Evolutionary conservation across 1,140 invertebrate genomes (phyloP).

Genomic region (Zelostemma sp.): DNA sequence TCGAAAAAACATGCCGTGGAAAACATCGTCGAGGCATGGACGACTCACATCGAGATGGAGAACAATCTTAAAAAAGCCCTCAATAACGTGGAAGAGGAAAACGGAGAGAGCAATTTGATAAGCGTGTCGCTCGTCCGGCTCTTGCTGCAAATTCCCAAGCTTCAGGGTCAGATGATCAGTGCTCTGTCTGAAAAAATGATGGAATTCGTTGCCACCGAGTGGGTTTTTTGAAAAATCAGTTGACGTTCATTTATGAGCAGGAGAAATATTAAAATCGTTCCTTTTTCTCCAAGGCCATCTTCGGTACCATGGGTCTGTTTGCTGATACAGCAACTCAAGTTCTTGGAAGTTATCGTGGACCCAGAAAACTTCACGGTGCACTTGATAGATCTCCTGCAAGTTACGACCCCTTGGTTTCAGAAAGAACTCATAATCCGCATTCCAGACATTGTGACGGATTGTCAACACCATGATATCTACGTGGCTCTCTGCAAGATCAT

Average conservation of each 20-base stretch:
- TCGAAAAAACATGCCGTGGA: slow-evolving; percentile 33
- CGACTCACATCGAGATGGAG: slow-evolving; percentile 49
- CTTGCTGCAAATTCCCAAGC: slow-evolving; percentile 56
- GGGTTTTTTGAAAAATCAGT: too few relatives aligned
- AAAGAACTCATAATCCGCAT: slow-evolving; percentile 59
- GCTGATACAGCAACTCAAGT: slow-evolving; percentile 63
- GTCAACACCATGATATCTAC: slow-evolving; percentile 58
- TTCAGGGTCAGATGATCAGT: slow-evolving; percentile 57
- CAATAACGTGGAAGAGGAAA: slow-evolving; percentile 49
- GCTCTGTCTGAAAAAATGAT: slow-evolving; percentile 57
- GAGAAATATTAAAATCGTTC: too few relatives aligned
- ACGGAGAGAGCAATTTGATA: slow-evolving; percentile 31
- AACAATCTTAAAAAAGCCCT: slow-evolving; percentile 55
- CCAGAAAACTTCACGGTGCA: slow-evolving; percentile 47
- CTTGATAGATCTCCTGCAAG: slow-evolving; percentile 60
- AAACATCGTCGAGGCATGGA: slow-evolving; percentile 53
- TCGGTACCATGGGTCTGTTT: slow-evolving; percentile 53
- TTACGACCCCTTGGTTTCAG: slow-evolving; percentile 63
- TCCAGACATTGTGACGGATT: slow-evolving; percentile 62
- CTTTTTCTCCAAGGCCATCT: too few relatives aligned
- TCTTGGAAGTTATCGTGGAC: slow-evolving; percentile 56
- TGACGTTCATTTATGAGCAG: too few relatives aligned
- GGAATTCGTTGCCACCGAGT: too few relatives aligned
- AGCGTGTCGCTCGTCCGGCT: slow-evolving; percentile 56
- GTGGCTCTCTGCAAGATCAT: slow-evolving; percentile 60